phyloP scores from a whole-genome alignment of 1,140 invertebrate species.

The Druon quercuslanigerum region DNA sequence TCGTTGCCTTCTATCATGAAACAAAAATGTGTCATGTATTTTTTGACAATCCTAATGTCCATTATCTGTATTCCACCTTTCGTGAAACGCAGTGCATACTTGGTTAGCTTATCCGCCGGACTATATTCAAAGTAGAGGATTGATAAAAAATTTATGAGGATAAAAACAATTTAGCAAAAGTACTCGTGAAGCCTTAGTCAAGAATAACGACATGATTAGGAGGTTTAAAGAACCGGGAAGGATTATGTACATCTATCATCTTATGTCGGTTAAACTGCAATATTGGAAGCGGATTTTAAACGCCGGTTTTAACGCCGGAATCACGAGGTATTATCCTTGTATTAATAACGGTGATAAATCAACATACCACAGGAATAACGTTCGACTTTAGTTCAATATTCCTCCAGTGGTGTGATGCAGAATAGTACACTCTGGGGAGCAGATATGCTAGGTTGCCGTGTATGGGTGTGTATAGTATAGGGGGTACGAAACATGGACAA shows the following conservation, averaged over 20 bases:
- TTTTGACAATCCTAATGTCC: too few species aligned
- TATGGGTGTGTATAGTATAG: slow-evolving; percentile 1
- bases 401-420: slow-evolving; percentile 38
- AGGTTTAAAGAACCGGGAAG: not conserved
- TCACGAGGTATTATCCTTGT: slow-evolving; percentile 39
- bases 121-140: not conserved
- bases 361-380: slow-evolving; percentile 40
- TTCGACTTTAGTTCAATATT: slow-evolving; percentile 47
- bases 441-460: slow-evolving; percentile 32
- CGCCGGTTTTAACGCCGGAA: slow-evolving; percentile 10
- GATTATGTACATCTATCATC: not conserved
- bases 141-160: not conserved
- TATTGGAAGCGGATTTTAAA: slow-evolving; percentile 33
- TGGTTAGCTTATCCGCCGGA: not conserved
- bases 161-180: not conserved
- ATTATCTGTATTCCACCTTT: too few species aligned
- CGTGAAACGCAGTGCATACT: too few species aligned
- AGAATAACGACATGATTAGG: slow-evolving; percentile 5
- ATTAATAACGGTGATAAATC: slow-evolving; percentile 50
- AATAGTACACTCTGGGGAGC: slow-evolving; percentile 39
- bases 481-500: slow-evolving; percentile 33
- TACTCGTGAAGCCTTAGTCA: not conserved
- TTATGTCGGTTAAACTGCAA: not conserved
- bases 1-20: too few species aligned
- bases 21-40: too few species aligned